phyloP scores from a whole-genome alignment of 1,140 invertebrate species.

The Trichonephila clavata region DNA sequence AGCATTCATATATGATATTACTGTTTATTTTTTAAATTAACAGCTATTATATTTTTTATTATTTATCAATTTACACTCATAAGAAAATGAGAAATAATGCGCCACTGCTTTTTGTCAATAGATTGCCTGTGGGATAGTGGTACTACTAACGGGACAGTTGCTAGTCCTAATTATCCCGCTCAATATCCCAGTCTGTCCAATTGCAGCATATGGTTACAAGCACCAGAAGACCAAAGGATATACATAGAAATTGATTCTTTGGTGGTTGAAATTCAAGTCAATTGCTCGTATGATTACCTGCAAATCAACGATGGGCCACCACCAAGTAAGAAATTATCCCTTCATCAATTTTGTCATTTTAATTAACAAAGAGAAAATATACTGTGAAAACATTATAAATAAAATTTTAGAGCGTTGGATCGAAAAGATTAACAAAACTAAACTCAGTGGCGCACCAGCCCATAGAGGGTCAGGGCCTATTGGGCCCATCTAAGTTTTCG shows the following conservation, averaged over 20 bases:
- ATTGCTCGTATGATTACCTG: slow-evolving; percentile 77
- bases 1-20: too few relatives aligned
- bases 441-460: too few relatives aligned
- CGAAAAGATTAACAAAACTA: too few relatives aligned
- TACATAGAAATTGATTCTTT: slow-evolving; percentile 76
- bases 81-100: background rate
- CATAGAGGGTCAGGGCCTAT: too few relatives aligned
- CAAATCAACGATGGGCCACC: slow-evolving; percentile 74
- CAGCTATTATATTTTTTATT: too few relatives aligned
- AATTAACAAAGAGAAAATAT: too few relatives aligned
- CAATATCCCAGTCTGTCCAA: slow-evolving; percentile 76
- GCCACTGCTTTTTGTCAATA: background rate
- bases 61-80: too few relatives aligned
- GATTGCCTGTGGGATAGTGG: slow-evolving; percentile 77
- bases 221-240: slow-evolving; percentile 66
- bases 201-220: slow-evolving; percentile 79
- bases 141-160: slow-evolving; percentile 72
- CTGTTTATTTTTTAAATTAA: too few relatives aligned
- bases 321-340: background rate
- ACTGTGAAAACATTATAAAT: too few relatives aligned
- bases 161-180: slow-evolving; percentile 76
- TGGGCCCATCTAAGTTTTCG: too few relatives aligned
- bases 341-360: too few relatives aligned
- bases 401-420: too few relatives aligned
- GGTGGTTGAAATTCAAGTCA: slow-evolving; percentile 72